Percentiles rank a stretch among this genome's conserved stretches.
Evolutionary conservation across 2,888 invertebrate genomes (phyloP).

Genomic region (Chloroclystis v-ata): DNA sequence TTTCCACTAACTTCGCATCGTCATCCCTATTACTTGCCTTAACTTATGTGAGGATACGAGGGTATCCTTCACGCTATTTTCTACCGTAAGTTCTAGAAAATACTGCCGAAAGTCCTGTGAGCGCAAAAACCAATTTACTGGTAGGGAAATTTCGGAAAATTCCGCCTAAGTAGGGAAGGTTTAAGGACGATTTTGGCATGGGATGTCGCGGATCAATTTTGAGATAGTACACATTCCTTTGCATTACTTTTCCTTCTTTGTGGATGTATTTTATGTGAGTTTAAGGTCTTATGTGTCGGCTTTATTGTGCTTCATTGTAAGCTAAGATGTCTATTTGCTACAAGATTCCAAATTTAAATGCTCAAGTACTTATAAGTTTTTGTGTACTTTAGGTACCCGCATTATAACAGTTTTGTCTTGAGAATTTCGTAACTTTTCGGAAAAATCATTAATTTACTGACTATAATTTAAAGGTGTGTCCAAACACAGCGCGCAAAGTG

Average conservation of each 20-base stretch:
- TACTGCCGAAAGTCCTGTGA: constrained; percentile 34
- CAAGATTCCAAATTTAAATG: too few species aligned
- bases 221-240: constrained; percentile 76
- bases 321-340: not conserved
- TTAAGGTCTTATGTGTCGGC: constrained; percentile 65
- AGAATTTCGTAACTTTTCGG: too few species aligned
- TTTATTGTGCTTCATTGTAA: constrained; percentile 26
- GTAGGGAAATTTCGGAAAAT: constrained; percentile 7
- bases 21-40: constrained; percentile 77
- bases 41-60: constrained; percentile 71
- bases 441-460: too few species aligned
- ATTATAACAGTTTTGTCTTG: too few species aligned
- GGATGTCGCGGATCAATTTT: constrained; percentile 63
- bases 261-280: constrained; percentile 73
- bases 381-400: too few species aligned
- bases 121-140: constrained; percentile 29
- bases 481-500: too few species aligned
- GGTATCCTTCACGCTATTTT: constrained; percentile 37
- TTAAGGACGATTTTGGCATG: constrained; percentile 41
- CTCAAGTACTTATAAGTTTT: too few species aligned
- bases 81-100: constrained; percentile 19
- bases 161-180: not conserved
- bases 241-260: constrained; percentile 76
- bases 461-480: too few species aligned
- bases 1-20: constrained; percentile 76